Percentiles rank a stretch among this genome's conserved stretches.
These are phyloP conservation scores for Hedychridium roseum DNA, from an alignment of 2,888 invertebrate genomes.

Conservation along the genomic window DNA sequence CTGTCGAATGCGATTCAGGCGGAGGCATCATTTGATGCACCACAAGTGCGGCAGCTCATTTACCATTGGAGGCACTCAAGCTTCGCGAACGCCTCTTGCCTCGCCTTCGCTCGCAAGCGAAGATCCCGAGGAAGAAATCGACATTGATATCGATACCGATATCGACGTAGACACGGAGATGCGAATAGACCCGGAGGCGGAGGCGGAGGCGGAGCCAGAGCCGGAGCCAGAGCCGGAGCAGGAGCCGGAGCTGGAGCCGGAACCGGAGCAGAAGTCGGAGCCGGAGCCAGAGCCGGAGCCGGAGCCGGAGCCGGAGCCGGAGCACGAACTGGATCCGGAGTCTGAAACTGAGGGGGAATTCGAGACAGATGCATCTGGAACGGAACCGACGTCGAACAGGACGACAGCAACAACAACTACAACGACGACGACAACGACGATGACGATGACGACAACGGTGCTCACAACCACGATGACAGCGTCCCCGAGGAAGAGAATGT, in stretches of 20 bases:
- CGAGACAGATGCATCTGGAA: too few relatives aligned
- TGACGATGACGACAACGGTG: slow-evolving; percentile 45
- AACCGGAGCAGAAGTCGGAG: too few relatives aligned
- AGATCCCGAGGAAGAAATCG: slow-evolving; percentile 52
- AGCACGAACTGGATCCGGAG: too few relatives aligned
- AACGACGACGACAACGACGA: slow-evolving; percentile 36
- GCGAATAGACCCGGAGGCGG: too few relatives aligned
- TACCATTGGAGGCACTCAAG: slow-evolving; percentile 38
- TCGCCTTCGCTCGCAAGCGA: slow-evolving; percentile 49
- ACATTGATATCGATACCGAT: slow-evolving; percentile 61
- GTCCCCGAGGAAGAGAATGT: neutral
- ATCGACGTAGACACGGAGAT: slow-evolving; percentile 66
- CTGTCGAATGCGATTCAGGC: slow-evolving; percentile 81
- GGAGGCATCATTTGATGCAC: slow-evolving; percentile 86
- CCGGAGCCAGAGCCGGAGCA: too few relatives aligned
- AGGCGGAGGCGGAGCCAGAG: too few relatives aligned
- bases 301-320: too few relatives aligned
- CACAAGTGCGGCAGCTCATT: slow-evolving; percentile 76
- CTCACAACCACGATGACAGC: neutral
- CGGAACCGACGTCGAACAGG: slow-evolving; percentile 41
- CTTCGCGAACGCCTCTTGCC: slow-evolving; percentile 31
- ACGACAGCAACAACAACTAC: slow-evolving; percentile 41
- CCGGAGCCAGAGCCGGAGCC: too few relatives aligned
- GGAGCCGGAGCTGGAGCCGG: too few relatives aligned
- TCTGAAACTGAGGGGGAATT: too few relatives aligned